A percentile compares a stretch with the other conserved stretches of the same genome.
These are phyloP conservation scores for Passer montanus DNA, from an alignment of 2,113 vertebrate genomes.

Conservation along the genomic window DNA sequence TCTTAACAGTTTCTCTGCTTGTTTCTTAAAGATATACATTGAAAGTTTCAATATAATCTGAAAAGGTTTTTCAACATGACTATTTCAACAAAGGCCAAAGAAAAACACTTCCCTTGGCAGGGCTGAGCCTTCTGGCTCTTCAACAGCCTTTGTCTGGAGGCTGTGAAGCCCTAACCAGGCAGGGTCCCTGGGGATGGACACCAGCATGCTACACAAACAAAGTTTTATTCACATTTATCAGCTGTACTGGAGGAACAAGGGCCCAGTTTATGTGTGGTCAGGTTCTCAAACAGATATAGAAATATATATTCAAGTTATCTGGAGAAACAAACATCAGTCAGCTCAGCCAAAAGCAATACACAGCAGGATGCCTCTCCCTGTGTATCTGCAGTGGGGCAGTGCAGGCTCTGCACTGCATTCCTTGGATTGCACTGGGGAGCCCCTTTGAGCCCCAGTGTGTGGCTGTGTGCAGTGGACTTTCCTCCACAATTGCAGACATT, in stretches of 20 bases:
- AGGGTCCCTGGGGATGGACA: not conserved
- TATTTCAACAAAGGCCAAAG: not conserved
- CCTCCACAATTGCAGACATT: not conserved
- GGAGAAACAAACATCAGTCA: slow-evolving; percentile 27
- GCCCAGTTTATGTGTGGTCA: slow-evolving; percentile 37
- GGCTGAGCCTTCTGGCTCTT: not conserved
- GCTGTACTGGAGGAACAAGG: not conserved
- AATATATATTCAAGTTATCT: slow-evolving; percentile 15
- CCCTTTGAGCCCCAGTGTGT: fast-evolving
- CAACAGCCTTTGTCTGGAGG: not conserved
- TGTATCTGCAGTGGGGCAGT: not conserved
- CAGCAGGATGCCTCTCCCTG: not conserved
- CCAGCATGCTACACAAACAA: not conserved
- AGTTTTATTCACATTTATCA: slow-evolving; percentile 8
- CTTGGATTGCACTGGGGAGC: not conserved
- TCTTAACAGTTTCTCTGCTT: not conserved
- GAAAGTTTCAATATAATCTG: not conserved
- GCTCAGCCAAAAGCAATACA: not conserved
- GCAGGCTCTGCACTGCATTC: not conserved
- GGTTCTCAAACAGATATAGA: slow-evolving; percentile 26
- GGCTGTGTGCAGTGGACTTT: not conserved
- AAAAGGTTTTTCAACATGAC: not conserved
- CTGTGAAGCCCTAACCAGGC: not conserved
- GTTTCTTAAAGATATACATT: not conserved
- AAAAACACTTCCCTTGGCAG: not conserved